Evolutionary conservation across 2,888 invertebrate species (phyloP).

Genomic region (Heliconius erato): DNA sequence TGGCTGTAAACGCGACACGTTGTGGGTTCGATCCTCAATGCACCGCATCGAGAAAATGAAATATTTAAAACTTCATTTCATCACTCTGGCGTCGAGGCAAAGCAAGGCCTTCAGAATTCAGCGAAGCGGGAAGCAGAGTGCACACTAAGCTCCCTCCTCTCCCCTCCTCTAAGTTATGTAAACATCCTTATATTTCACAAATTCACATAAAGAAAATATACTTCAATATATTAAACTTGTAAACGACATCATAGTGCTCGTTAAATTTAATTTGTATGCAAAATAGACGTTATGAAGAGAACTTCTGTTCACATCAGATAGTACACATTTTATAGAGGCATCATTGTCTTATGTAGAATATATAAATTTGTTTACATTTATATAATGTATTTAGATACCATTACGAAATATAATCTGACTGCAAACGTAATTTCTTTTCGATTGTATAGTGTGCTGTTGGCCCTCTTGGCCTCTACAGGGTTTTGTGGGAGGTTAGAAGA

Average conservation of each 20-base stretch:
- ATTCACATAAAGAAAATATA: neutral
- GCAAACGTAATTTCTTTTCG: neutral
- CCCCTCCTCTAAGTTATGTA: no score
- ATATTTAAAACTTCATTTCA: no score
- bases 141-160: no score
- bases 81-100: no score
- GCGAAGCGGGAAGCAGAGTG: no score
- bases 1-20: no score
- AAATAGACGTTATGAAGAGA: constrained; percentile 1
- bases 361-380: neutral
- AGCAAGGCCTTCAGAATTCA: no score
- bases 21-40: no score
- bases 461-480: no score
- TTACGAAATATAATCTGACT: no score
- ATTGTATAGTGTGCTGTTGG: neutral
- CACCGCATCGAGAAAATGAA: no score
- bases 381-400: neutral
- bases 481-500: no score
- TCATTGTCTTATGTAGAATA: neutral
- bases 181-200: neutral
- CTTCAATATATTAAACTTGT: neutral
- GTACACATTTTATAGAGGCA: neutral
- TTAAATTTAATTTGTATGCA: constrained; percentile 17
- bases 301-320: neutral
- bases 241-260: neutral